Base-by-base conservation (phyloP, 2,888 invertebrate species). In the Tetragonisca angustula region DNA sequence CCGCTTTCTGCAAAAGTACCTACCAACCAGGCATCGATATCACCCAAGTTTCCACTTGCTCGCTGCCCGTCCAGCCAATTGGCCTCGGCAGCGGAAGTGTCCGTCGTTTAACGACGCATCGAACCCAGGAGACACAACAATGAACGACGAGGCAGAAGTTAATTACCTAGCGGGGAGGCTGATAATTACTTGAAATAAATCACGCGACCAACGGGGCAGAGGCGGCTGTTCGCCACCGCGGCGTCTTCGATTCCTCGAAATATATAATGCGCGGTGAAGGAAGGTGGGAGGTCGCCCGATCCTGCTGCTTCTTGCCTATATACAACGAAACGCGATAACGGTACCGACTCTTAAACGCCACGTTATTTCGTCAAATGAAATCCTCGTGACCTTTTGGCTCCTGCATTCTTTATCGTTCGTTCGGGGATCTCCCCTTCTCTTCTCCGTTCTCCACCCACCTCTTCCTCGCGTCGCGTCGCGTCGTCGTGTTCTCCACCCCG, bases 281-380 rank as follows among this genome's bases (percentile, higher is more conserved):
- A 75, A 85, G 85, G 86, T 84, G 88, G 88, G 87, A 88, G 90
- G 90, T 88, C 87, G 84, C 67, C 76, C 80, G 88, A 88, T 89
- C 88, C 88, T 87, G 86, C 81, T 85, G 88, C 84, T 87, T 88
- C 86, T 87, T 88, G 85, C 90, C 81, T 90, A 86, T 90, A 88
- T 88, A 86, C 88, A 88, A 90, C 89, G 85, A 87, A 32, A 86
- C 90, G 82, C 83, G 91, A 92, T 94, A 94, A 94, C 94, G 94
- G 94, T 93, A 94, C 93, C 86, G 90, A 90, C 92, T 93, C 92
- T 93, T 93, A 93, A 94, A 93, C 91, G 93, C 92, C 91, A 91
- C 92, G 92, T 94, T 93, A 93, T 94, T 93, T 91, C 93, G 92
- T 93, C 94, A 93, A 93, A 94, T 93, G 92, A 93, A 93, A 94